Percentiles rank a stretch among this genome's conserved stretches.
These are phyloP conservation scores for Papilio machaon DNA, from an alignment of 1,140 invertebrate species.

Conservation along the genomic window DNA sequence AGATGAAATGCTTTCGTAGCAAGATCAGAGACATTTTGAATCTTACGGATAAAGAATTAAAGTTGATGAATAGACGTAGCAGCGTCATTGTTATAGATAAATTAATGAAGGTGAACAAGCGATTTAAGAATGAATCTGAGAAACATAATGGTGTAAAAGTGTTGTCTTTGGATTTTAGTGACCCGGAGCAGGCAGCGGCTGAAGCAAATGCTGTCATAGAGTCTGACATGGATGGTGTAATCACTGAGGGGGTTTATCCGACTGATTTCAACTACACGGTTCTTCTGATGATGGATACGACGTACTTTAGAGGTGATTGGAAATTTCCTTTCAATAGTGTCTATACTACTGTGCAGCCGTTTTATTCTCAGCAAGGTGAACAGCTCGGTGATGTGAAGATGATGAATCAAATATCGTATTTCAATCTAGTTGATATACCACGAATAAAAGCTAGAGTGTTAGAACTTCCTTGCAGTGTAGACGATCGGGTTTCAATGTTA, in stretches of 20 bases:
- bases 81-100: constrained; percentile 61
- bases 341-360: constrained; percentile 77
- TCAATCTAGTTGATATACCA: constrained; percentile 64
- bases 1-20: constrained; percentile 58
- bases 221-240: constrained; percentile 49
- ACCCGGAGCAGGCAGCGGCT: constrained; percentile 46
- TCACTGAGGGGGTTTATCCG: constrained; percentile 51
- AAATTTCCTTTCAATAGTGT: constrained; percentile 83
- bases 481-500: constrained; percentile 84
- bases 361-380: constrained; percentile 67
- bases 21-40: constrained; percentile 58
- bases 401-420: constrained; percentile 76
- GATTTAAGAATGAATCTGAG: constrained; percentile 50
- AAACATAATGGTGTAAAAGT: constrained; percentile 54
- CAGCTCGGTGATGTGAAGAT: constrained; percentile 72
- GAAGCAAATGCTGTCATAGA: constrained; percentile 55
- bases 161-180: constrained; percentile 54
- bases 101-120: constrained; percentile 55
- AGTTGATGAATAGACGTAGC: constrained; percentile 46
- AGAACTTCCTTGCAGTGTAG: constrained; percentile 85
- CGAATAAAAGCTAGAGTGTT: constrained; percentile 82
- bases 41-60: constrained; percentile 51
- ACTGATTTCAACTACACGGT: constrained; percentile 80
- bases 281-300: constrained; percentile 85
- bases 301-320: constrained; percentile 90